Conservation (phyloP, 2,888 invertebrate genomes). For the Peribatodes rhomboidaria region DNA sequence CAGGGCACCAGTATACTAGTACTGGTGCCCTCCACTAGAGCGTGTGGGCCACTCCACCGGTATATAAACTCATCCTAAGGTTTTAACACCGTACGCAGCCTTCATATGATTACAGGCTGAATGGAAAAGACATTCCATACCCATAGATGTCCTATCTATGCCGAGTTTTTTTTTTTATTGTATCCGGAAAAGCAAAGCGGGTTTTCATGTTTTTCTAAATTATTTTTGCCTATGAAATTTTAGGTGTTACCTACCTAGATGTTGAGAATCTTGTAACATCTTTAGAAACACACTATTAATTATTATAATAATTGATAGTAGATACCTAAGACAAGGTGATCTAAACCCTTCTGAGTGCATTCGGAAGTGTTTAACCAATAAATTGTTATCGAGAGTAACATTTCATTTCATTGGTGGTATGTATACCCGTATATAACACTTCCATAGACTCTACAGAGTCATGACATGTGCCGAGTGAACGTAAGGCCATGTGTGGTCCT, state of each 20-base stretch:
- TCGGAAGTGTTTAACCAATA: slow-evolving; percentile 8
- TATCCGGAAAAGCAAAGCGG: no score
- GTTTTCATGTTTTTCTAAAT: no score
- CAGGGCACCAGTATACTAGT: no score
- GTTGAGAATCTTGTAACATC: no score
- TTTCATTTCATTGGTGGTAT: not conserved
- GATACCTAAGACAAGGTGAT: not conserved
- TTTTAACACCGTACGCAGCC: slow-evolving; percentile 5
- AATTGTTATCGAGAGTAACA: slow-evolving; percentile 3
- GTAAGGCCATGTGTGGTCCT: slow-evolving; percentile 61
- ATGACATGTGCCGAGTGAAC: slow-evolving; percentile 55
- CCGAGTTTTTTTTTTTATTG: no score
- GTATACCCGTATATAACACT: slow-evolving; percentile 32
- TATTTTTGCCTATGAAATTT: no score
- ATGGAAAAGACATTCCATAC: no score
- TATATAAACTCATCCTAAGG: slow-evolving; percentile 9
- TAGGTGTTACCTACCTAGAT: no score
- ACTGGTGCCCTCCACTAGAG: no score
- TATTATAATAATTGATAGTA: not conserved
- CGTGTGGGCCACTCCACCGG: slow-evolving; percentile 15
- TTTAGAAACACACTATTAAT: no score
- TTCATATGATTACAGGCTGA: no score
- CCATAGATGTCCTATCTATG: no score
- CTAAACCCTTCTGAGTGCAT: slow-evolving; percentile 1
- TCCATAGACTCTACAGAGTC: slow-evolving; percentile 42